These are phyloP conservation scores for Fopius arisanus DNA, from an alignment of 1,140 invertebrate species.

Conservation along the genomic window DNA sequence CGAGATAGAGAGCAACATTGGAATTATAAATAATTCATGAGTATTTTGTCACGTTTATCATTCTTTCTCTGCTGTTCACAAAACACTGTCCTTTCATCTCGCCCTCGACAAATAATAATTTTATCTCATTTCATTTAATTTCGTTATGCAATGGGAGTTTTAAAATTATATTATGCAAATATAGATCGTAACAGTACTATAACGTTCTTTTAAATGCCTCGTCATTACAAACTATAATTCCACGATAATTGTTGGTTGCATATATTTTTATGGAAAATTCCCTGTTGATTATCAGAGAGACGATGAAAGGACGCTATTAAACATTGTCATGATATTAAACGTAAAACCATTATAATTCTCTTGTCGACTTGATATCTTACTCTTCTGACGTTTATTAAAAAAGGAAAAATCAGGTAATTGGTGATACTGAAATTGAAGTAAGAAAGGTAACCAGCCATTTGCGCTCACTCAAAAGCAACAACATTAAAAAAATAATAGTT, in stretches of 20 bases:
- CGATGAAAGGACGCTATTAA: neutral
- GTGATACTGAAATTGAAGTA: conserved; percentile 32
- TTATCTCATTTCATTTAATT: neutral
- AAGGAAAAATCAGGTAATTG: conserved; percentile 41
- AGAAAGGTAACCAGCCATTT: conserved; percentile 49
- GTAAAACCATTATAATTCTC: neutral
- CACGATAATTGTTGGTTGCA: too few relatives aligned
- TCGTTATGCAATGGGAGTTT: neutral
- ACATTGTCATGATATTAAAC: neutral
- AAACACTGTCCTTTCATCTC: neutral
- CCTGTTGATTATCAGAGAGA: neutral
- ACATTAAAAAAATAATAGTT: conserved; percentile 37
- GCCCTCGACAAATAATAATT: neutral
- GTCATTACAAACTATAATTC: neutral
- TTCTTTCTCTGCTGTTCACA: neutral
- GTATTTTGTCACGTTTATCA: neutral
- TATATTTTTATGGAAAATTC: neutral
- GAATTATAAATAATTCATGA: neutral
- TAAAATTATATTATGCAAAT: neutral
- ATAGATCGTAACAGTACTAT: neutral
- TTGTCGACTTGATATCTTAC: conserved; percentile 31
- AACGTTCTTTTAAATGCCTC: neutral
- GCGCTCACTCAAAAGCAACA: conserved; percentile 35
- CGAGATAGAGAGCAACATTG: neutral
- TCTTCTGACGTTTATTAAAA: neutral